Evolutionary conservation across 2,113 vertebrate genomes (phyloP).

Genomic region (Struthidea cinerea): DNA sequence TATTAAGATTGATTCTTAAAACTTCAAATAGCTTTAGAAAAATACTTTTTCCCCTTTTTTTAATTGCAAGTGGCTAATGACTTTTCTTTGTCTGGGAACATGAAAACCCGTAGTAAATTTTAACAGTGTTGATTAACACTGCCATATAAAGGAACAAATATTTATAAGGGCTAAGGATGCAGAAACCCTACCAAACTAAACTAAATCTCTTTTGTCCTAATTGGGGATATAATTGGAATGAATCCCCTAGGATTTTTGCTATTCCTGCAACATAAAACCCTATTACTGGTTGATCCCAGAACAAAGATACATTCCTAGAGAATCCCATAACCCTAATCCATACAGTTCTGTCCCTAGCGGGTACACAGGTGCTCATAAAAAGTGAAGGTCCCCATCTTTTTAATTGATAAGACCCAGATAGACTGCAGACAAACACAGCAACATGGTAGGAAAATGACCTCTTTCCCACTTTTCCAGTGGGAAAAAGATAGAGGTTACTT

Average conservation of each 20-base stretch:
- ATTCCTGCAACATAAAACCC: constrained; percentile 39
- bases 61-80: neutral
- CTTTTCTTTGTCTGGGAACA: neutral
- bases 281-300: constrained; percentile 46
- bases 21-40: neutral
- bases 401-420: constrained; percentile 39
- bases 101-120: neutral
- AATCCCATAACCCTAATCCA: constrained; percentile 54
- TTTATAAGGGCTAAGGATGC: neutral
- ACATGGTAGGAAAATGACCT: neutral
- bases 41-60: neutral
- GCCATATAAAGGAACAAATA: neutral
- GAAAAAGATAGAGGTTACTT: neutral
- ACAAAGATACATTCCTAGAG: constrained; percentile 44
- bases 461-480: neutral
- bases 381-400: constrained; percentile 6
- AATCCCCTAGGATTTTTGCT: constrained; percentile 32
- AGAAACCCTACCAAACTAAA: neutral
- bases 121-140: neutral
- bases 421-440: neutral
- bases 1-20: neutral
- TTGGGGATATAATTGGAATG: constrained; percentile 44
- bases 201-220: constrained; percentile 15
- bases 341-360: neutral
- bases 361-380: constrained; percentile 61